phyloP scores from a whole-genome alignment of 1,140 invertebrate species.

The Lordiphosa collinella region DNA sequence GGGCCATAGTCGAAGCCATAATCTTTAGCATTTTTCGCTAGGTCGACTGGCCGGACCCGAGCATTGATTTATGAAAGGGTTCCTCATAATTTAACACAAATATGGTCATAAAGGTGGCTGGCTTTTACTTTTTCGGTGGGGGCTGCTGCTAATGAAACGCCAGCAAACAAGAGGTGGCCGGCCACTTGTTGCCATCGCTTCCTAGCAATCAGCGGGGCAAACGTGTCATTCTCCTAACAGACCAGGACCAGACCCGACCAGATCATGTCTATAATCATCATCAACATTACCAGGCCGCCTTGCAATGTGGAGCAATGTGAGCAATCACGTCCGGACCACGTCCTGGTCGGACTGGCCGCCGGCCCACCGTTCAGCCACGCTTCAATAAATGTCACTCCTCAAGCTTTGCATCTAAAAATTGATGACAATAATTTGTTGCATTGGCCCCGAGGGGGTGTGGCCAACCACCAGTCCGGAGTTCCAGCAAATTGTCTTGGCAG shows the following conservation, averaged over 20 bases:
- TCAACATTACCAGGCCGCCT: constrained; percentile 52
- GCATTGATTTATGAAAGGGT: constrained; percentile 67
- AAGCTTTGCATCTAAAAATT: constrained; percentile 77
- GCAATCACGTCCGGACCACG: constrained; percentile 38
- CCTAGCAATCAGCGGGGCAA: constrained; percentile 63
- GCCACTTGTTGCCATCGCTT: constrained; percentile 68
- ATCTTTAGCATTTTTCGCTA: constrained; percentile 46
- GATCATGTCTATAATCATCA: constrained; percentile 57
- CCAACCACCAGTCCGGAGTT: constrained; percentile 20
- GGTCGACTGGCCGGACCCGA: constrained; percentile 26
- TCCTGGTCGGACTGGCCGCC: constrained; percentile 40
- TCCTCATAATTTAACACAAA: constrained; percentile 70
- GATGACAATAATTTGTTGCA: constrained; percentile 76
- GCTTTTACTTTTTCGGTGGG: constrained; percentile 59
- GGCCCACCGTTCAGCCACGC: constrained; percentile 51
- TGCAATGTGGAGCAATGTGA: constrained; percentile 63
- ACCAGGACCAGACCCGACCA: constrained; percentile 24
- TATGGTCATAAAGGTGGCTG: constrained; percentile 68
- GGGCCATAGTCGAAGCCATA: constrained; percentile 3
- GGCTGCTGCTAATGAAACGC: constrained; percentile 56
- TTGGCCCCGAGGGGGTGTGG: constrained; percentile 66
- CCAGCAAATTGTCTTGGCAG: constrained; percentile 62
- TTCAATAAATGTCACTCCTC: constrained; percentile 76
- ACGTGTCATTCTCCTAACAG: constrained; percentile 58
- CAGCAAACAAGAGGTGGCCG: constrained; percentile 41